phyloP scores from a whole-genome alignment of 2,797 vertebrate species.

The Acrossocheilus wenchowensis region DNA sequence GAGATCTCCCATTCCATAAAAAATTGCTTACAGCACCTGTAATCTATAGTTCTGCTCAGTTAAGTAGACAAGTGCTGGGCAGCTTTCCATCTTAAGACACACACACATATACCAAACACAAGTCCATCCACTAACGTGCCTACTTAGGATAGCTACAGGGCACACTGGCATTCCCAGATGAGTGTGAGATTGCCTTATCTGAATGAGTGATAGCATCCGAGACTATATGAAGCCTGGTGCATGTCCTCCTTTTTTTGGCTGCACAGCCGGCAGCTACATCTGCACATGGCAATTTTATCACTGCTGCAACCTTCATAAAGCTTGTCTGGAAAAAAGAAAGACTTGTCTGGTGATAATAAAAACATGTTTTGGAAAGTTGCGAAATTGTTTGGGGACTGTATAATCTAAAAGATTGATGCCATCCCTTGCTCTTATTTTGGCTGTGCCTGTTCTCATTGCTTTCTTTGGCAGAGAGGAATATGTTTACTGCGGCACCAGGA shows the following conservation, averaged over 20 bases:
- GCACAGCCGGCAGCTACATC: slow-evolving; percentile 51
- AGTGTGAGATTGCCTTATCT: slow-evolving; percentile 53
- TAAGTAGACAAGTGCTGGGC: slow-evolving; percentile 65
- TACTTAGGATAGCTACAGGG: slow-evolving; percentile 59
- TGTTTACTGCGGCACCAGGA: slow-evolving; percentile 61
- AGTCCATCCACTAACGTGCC: slow-evolving; percentile 22
- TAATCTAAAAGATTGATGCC: slow-evolving; percentile 71
- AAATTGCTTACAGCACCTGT: background rate
- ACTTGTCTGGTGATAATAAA: slow-evolving; percentile 65
- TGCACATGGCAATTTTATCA: slow-evolving; percentile 57
- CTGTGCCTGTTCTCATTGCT: slow-evolving; percentile 63
- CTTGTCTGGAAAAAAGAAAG: slow-evolving; percentile 41
- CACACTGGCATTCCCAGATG: slow-evolving; percentile 62
- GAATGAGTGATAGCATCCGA: slow-evolving; percentile 53
- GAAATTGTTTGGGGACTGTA: slow-evolving; percentile 54
- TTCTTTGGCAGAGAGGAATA: slow-evolving; percentile 62
- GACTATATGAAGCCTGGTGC: slow-evolving; percentile 53
- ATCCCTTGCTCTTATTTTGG: slow-evolving; percentile 64
- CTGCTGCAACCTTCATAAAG: slow-evolving; percentile 56
- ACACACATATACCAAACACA: slow-evolving; percentile 2
- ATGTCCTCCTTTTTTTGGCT: slow-evolving; percentile 56
- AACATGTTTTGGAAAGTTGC: slow-evolving; percentile 61
- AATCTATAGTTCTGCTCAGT: slow-evolving; percentile 19
- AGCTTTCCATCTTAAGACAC: slow-evolving; percentile 54
- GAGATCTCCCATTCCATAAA: background rate